Base-by-base conservation (phyloP, 2,113 vertebrate genomes). In the Salvator merianae region DNA sequence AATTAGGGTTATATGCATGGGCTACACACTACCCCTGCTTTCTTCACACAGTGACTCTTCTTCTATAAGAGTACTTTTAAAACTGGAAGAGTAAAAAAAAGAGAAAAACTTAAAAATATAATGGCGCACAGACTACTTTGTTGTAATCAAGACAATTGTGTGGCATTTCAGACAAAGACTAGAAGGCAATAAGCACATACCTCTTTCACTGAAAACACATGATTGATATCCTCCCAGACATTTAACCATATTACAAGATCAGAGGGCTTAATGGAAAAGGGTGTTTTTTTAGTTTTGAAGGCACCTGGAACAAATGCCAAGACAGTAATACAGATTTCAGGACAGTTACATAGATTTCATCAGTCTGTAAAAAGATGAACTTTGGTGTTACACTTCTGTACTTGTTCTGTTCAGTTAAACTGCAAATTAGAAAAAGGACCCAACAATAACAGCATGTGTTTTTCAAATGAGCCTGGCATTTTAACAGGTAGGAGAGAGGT, bases 321-420 rank as follows among this genome's bases (percentile, higher is more conserved):
- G 50, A 36, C 16, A n/a, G 6, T 55, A 7, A 47, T 9, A 0
- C 14, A 0, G 55, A 40, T 47, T 47, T 55, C 79, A 84, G 2
- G 2, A 86, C 43, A 30, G n/a, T 3, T 71, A 63, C 86, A 16
- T 16, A 62, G 69, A 40, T 62, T 77, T 26, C 68, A 72, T 81
- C 80, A 84, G 6, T 36, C 83, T 83, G n/a, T 18, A 59, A 84
- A 73, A 86, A 78, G 1, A 30, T 85, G 34, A 8, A 30, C 75
- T 20, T 53, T 83, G 3, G 36, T 20, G 20, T 83, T 79, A 16
- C 32, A 24, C 22, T 20, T 85, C 87, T 5, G 26, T 30, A 62
- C 72, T 30, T 26, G 26, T 12, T 4, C 18, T 59, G 74, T n/a
- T 77, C 34, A 63, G 4, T 78, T 63, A 20, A 82, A 2, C 1